phyloP scores from a whole-genome alignment of 2,113 vertebrate species.

The Lampris megalopsis region DNA sequence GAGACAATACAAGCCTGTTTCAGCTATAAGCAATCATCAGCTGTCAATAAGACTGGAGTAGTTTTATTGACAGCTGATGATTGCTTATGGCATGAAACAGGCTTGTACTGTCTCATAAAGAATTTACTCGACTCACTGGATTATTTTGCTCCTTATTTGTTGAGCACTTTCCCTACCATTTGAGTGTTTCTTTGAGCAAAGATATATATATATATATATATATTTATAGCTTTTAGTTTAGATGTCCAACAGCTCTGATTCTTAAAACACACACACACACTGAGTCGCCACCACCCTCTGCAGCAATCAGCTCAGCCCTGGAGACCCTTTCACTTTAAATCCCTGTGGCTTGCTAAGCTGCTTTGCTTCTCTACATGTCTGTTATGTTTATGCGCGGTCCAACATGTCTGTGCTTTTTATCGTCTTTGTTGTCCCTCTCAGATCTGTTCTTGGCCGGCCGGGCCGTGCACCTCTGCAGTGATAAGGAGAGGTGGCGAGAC shows the following conservation, averaged over 20 bases:
- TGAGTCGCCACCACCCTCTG: neutral
- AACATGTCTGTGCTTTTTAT: conserved; percentile 59
- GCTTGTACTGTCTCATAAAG: no score
- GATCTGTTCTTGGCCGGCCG: conserved; percentile 50
- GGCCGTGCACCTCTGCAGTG: conserved; percentile 44
- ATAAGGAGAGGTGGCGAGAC: conserved; percentile 42
- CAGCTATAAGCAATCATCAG: no score
- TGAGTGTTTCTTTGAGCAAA: no score
- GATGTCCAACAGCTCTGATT: conserved; percentile 34
- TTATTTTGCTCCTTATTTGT: no score
- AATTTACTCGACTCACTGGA: no score
- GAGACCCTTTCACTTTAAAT: conserved; percentile 45
- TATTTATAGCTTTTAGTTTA: neutral
- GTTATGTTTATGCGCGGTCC: conserved; percentile 61
- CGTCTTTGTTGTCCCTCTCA: conserved; percentile 48
- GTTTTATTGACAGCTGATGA: no score
- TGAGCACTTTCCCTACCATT: no score
- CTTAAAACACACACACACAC: neutral
- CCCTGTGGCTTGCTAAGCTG: conserved; percentile 38
- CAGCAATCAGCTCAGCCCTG: conserved; percentile 3
- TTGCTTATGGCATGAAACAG: no score
- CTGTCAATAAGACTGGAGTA: no score
- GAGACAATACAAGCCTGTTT: no score
- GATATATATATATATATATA: no score
- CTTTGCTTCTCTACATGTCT: conserved; percentile 27